Conservation (phyloP, 2,888 invertebrate genomes). For the Cataglyphis altisquamis region DNA sequence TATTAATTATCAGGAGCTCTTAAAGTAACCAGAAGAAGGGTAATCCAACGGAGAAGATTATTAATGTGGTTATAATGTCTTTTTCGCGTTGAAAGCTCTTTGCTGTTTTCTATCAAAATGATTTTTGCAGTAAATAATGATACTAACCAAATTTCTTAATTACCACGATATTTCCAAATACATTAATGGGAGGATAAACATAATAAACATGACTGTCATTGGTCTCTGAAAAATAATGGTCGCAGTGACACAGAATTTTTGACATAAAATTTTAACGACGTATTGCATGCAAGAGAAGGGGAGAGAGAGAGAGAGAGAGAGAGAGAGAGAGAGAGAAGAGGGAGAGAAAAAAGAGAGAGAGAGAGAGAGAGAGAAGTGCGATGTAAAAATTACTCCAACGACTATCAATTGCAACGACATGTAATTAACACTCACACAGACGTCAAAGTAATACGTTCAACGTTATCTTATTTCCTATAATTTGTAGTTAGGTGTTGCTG, state of each 20-base stretch:
- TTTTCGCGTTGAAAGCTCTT: conserved; percentile 28
- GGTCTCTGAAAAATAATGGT: conserved; percentile 13
- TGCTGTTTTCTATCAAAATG: background rate
- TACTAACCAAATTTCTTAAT: conserved; percentile 7
- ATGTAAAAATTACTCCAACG: conserved; percentile 21
- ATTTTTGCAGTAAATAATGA: background rate
- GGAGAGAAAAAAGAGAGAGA: too few relatives aligned
- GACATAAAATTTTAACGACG: conserved; percentile 27
- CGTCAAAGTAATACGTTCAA: conserved; percentile 31
- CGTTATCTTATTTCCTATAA: conserved; percentile 40
- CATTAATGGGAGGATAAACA: background rate
- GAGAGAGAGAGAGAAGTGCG: background rate
- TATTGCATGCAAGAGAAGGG: too few relatives aligned
- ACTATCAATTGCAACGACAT: conserved; percentile 24
- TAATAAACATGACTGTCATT: background rate
- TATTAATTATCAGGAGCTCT: conserved; percentile 41
- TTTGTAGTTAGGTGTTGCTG: conserved; percentile 37
- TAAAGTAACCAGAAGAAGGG: conserved; percentile 29
- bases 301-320: background rate
- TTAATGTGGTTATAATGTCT: conserved; percentile 42
- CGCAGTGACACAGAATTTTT: background rate
- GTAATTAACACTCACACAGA: conserved; percentile 41
- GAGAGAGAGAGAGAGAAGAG: background rate
- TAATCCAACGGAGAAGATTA: conserved; percentile 35
- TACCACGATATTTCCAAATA: background rate